A percentile compares a stretch with the other conserved stretches of the same genome.
Evolutionary conservation across 2,797 vertebrate genomes (phyloP).

Genomic region (Sternotherus odoratus): DNA sequence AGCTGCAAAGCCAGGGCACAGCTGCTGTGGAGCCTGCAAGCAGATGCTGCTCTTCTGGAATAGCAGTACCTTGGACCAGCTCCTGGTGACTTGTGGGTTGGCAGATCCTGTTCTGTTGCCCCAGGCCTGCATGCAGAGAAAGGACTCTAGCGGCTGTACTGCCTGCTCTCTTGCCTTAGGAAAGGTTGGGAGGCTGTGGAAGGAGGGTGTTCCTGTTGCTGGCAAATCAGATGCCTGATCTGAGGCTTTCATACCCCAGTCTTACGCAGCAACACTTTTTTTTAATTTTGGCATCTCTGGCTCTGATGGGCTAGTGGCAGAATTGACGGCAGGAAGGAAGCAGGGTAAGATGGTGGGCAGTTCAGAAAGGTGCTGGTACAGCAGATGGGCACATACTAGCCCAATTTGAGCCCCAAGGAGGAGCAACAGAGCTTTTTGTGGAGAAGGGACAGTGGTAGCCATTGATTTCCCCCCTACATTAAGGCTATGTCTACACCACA

Average conservation of each 20-base stretch:
- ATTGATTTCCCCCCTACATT: neutral
- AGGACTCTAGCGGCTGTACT: neutral
- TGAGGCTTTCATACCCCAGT: neutral
- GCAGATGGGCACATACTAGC: neutral
- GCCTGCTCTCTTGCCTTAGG: neutral
- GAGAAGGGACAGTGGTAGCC: neutral
- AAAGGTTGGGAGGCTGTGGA: neutral
- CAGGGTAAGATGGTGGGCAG: neutral
- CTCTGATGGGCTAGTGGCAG: neutral
- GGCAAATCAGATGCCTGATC: neutral
- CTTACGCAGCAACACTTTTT: neutral
- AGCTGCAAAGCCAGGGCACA: too few species aligned
- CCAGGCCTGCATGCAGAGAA: neutral
- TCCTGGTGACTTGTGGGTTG: neutral
- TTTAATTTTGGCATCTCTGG: neutral
- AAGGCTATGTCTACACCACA: too few species aligned
- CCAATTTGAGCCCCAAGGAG: neutral
- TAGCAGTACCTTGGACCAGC: neutral
- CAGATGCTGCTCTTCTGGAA: neutral
- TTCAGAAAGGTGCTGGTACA: neutral
- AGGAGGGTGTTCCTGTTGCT: neutral
- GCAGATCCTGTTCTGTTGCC: neutral
- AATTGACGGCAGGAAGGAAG: neutral
- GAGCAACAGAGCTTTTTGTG: neutral
- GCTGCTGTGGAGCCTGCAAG: too few species aligned